Evolutionary conservation across 2,888 invertebrate species (phyloP).

Genomic region (Eristalis intricaria): DNA sequence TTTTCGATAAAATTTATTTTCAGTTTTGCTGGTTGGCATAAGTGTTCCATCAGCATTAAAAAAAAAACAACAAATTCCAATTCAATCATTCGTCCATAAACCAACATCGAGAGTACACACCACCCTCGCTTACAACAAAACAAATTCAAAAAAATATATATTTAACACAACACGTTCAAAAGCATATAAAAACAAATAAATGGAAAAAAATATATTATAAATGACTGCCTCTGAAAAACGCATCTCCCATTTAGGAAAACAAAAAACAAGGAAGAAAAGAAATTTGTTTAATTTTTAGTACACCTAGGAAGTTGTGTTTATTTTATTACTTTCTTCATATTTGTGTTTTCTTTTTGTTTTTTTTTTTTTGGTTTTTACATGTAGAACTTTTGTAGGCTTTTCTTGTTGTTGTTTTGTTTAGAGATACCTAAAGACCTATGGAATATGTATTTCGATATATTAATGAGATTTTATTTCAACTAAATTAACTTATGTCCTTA

Average conservation of each 20-base stretch:
- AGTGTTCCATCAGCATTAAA: slow-evolving; percentile 7
- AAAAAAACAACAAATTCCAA: background rate
- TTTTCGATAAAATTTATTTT: too few relatives aligned
- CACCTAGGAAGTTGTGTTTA: slow-evolving; percentile 44
- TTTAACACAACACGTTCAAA: too few relatives aligned
- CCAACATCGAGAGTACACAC: too few relatives aligned
- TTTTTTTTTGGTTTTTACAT: slow-evolving; percentile 41
- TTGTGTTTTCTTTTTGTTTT: background rate
- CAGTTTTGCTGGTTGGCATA: slow-evolving; percentile 4
- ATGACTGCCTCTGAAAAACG: background rate
- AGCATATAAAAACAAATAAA: too few relatives aligned
- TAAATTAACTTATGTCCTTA: slow-evolving; percentile 47
- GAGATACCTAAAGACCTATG: slow-evolving; percentile 54
- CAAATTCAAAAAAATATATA: too few relatives aligned
- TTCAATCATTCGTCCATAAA: too few relatives aligned
- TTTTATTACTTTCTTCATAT: background rate
- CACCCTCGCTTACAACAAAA: too few relatives aligned
- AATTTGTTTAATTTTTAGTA: slow-evolving; percentile 17
- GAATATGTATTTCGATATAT: slow-evolving; percentile 68
- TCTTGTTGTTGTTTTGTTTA: slow-evolving; percentile 14
- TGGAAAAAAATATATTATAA: too few relatives aligned
- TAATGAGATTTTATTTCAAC: slow-evolving; percentile 39
- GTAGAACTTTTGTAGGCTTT: slow-evolving; percentile 34
- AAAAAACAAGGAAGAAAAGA: slow-evolving; percentile 12
- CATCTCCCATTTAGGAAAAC: background rate